A percentile compares a stretch with the other conserved stretches of the same genome.
Evolutionary conservation across 2,797 vertebrate species (phyloP).

Genomic region (Takifugu ocellatus): DNA sequence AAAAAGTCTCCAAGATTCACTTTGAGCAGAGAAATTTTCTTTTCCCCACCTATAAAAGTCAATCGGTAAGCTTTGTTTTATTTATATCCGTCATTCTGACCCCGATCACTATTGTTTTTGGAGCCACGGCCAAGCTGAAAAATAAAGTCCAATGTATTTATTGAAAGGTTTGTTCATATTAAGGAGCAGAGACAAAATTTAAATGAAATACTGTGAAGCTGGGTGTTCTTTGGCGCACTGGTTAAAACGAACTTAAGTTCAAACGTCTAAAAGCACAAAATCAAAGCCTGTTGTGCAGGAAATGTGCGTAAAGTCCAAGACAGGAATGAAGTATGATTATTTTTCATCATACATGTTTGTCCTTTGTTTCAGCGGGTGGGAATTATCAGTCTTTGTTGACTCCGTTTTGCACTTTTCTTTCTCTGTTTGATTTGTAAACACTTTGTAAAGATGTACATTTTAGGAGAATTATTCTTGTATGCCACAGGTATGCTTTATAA

Average conservation of each 20-base stretch:
- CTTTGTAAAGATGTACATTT: conserved; percentile 83
- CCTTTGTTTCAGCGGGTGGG: conserved; percentile 66
- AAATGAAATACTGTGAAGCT: conserved; percentile 74
- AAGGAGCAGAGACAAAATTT: conserved; percentile 46
- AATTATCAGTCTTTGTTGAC: conserved; percentile 67
- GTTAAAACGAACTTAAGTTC: conserved; percentile 47
- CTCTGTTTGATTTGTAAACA: conserved; percentile 74
- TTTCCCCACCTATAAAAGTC: conserved; percentile 5
- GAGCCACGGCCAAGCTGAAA: conserved; percentile 56
- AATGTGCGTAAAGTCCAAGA: conserved; percentile 54
- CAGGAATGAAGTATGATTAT: conserved; percentile 70
- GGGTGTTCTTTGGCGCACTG: conserved; percentile 59
- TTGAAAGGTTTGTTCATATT: conserved; percentile 54
- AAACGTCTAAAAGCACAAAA: conserved; percentile 50
- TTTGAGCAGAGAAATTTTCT: too few species aligned
- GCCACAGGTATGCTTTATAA: conserved; percentile 73
- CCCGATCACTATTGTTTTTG: conserved; percentile 24
- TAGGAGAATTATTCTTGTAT: conserved; percentile 76
- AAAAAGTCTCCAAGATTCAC: conserved; percentile 7
- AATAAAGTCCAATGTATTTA: conserved; percentile 70
- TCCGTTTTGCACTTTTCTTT: conserved; percentile 74
- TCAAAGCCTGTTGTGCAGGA: conserved; percentile 49
- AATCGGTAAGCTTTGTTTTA: conserved; percentile 39
- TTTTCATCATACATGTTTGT: conserved; percentile 59
- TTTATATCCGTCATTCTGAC: conserved; percentile 57